Evolutionary conservation across 2,113 vertebrate species (phyloP).

Genomic region (Psilopogon haemacephalus): DNA sequence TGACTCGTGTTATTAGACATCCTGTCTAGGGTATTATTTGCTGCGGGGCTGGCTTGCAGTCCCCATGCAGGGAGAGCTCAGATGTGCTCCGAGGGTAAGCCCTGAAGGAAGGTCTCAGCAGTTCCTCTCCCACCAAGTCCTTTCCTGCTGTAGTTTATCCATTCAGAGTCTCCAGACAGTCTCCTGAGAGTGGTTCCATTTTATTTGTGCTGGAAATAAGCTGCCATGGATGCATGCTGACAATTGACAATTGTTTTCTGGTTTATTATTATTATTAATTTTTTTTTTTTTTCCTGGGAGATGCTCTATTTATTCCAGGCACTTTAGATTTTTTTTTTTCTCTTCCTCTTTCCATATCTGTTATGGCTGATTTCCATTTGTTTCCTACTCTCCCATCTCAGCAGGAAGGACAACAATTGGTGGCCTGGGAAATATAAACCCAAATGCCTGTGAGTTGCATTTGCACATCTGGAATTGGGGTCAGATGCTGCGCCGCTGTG

Average conservation of each 20-base stretch:
- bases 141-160: neutral
- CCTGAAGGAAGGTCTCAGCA: neutral
- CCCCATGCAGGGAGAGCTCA: neutral
- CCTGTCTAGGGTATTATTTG: accelerated
- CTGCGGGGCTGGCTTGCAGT: neutral
- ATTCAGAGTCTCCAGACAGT: neutral
- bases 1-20: neutral
- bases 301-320: neutral
- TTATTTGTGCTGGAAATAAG: neutral
- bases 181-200: neutral
- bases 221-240: neutral
- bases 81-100: neutral
- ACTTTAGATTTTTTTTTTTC: accelerated
- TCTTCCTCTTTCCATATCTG: neutral
- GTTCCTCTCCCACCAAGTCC: neutral
- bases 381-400: neutral
- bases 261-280: no score
- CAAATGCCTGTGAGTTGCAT: neutral
- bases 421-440: neutral
- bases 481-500: neutral
- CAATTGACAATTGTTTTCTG: neutral
- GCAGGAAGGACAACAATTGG: slow-evolving; percentile 5
- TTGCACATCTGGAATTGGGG: neutral
- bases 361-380: neutral
- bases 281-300: neutral